Base-by-base conservation (phyloP, 2,113 vertebrate species). In the Atherinomorus stipes region DNA sequence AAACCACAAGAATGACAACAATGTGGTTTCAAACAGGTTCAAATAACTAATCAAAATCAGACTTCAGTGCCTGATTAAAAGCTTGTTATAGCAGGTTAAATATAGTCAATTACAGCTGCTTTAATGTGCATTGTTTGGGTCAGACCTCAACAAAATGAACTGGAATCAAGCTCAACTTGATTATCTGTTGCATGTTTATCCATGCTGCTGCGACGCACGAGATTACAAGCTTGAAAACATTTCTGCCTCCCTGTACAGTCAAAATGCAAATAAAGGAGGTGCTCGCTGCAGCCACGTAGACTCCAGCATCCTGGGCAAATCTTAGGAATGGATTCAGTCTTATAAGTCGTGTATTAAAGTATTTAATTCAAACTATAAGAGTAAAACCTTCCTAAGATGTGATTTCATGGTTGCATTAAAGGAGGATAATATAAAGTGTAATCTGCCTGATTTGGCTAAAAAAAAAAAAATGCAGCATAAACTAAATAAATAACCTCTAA, bases 111-210 rank as follows among this genome's bases (percentile, higher is more conserved):
- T 0, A 22, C 22, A 61, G 45, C 34, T 4, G 31, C 49, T 71
- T 5, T 19, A 28, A 23, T 61, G 19, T 71, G 69, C 59, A 42
- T 44, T 1, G 37, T 71, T 62, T 28, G 47, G 23, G 34, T 40
- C 58, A 10, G 7, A 71, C 25, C 0, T 62, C 34, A 18, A 71
- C 6, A 40, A 53, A 66, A 54, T 47, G 44, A 42, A 60, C 37
- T 42, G 57, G 37, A 60, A 42, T 31, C 16, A 18, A 26, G 4
- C 15, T 31, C 0, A 2, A n/a, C 26, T 19, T 57, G 44, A 47
- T 47, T 10, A 19, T 11, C 26, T 54, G 16, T 52, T 65, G 11
- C 25, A 13, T 49, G 47, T 71, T 52, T 0, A 50, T 50, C 37
- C 22, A 10, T 13, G n/a, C 57, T 16, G n/a, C 37, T 38, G 52